Percentiles rank a stretch among this genome's conserved stretches.
phyloP scores from a whole-genome alignment of 92 coral and sea anemone genomes.

The Scolanthus callimorphus region DNA sequence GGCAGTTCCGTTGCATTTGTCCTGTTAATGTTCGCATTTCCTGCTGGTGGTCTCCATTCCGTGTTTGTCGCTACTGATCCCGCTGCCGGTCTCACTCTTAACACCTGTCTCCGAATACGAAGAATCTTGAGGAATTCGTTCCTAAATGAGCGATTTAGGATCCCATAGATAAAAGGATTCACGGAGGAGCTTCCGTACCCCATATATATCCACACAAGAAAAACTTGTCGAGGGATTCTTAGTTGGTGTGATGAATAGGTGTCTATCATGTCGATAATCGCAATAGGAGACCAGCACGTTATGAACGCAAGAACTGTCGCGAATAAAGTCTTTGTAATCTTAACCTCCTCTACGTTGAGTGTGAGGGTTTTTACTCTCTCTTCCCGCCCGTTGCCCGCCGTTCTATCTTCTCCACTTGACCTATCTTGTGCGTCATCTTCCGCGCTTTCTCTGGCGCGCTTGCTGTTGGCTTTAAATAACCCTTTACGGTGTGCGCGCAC shows the following conservation, averaged over 20 bases:
- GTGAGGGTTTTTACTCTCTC: conserved; percentile 4
- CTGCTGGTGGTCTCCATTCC: neutral
- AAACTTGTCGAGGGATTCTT: conserved; percentile 51
- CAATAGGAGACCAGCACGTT: conserved; percentile 77
- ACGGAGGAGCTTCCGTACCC: conserved; percentile 75
- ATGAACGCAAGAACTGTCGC: conserved; percentile 66
- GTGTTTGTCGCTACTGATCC: neutral
- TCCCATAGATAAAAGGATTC: conserved; percentile 80
- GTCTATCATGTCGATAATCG: conserved; percentile 53
- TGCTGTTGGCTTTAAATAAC: neutral
- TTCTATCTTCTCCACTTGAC: neutral
- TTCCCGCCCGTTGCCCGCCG: neutral
- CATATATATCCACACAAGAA: conserved; percentile 49
- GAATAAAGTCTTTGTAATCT: conserved; percentile 58
- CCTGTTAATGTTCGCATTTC: too few relatives aligned
- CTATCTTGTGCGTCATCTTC: neutral
- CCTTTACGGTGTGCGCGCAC: conserved; percentile 50
- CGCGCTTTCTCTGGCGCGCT: neutral
- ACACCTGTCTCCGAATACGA: too few relatives aligned
- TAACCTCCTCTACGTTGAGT: conserved; percentile 64
- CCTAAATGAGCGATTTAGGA: conserved; percentile 67
- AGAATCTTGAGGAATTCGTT: conserved; percentile 46
- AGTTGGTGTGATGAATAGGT: conserved; percentile 36
- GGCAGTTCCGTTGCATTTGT: too few relatives aligned
- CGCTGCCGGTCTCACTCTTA: neutral